Conservation (phyloP, 2,113 vertebrate species). For the Piprites chloris region DNA sequence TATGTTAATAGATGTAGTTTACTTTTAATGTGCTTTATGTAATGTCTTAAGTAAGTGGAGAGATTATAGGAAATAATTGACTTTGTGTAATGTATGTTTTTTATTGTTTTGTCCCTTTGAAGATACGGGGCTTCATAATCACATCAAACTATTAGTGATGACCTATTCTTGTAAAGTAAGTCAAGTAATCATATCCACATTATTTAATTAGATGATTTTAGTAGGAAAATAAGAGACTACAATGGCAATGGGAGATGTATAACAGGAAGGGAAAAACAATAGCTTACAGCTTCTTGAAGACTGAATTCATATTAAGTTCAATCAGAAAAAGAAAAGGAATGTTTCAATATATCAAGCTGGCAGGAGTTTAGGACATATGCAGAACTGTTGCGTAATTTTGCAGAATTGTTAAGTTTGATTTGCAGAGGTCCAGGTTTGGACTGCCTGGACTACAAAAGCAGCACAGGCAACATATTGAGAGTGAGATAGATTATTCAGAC, state of each 20-base stretch:
- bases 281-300: background rate
- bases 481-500: background rate
- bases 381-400: background rate
- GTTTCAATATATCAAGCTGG: background rate
- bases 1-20: constrained; percentile 46
- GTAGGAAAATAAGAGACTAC: background rate
- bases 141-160: constrained; percentile 47
- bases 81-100: constrained; percentile 11
- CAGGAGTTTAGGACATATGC: background rate
- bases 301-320: background rate
- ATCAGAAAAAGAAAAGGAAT: background rate
- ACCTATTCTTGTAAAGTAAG: constrained; percentile 41
- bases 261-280: background rate
- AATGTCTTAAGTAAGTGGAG: constrained; percentile 39
- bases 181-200: constrained; percentile 55
- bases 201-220: constrained; percentile 52
- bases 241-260: background rate
- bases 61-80: constrained; percentile 61
- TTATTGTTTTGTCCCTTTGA: constrained; percentile 45
- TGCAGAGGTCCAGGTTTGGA: background rate
- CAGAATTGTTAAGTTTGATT: background rate
- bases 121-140: constrained; percentile 48
- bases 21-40: constrained; percentile 41
- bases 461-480: background rate
- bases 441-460: background rate